A percentile compares a stretch with the other conserved stretches of the same genome.
Evolutionary conservation across 1,140 invertebrate genomes (phyloP).

Genomic region (Drosophila saltans): DNA sequence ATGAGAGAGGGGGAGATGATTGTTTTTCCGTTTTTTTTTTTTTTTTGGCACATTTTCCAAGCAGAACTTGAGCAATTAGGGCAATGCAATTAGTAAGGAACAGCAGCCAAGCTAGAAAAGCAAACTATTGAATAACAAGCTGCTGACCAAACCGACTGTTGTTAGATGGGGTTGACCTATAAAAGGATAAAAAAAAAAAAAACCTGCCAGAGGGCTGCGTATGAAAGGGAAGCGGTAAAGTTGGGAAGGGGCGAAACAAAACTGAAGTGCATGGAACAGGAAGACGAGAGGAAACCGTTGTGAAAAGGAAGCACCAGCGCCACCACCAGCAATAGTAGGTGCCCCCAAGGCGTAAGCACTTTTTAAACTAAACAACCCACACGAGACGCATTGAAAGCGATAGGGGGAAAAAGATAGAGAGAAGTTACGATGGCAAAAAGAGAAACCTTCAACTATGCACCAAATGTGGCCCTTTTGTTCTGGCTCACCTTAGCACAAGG

Average conservation of each 20-base stretch:
- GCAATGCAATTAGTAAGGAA: conserved; percentile 71
- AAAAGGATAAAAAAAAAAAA: neutral
- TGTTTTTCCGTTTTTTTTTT: neutral
- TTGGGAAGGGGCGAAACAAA: neutral
- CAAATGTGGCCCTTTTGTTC: conserved; percentile 7
- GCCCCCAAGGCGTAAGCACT: conserved; percentile 27
- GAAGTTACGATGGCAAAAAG: neutral
- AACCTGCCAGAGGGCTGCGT: neutral
- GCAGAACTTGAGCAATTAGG: conserved; percentile 70
- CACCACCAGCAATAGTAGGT: neutral
- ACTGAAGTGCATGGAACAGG: conserved; percentile 2
- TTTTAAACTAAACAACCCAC: conserved; percentile 56
- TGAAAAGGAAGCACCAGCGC: conserved; percentile 6
- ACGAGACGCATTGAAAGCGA: conserved; percentile 40
- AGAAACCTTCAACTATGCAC: conserved; percentile 21
- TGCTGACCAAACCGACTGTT: conserved; percentile 26
- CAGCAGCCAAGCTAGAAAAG: conserved; percentile 50
- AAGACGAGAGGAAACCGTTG: conserved; percentile 29
- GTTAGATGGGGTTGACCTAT: conserved; percentile 16
- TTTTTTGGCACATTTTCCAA: conserved; percentile 70
- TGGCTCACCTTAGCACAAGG: conserved; percentile 3
- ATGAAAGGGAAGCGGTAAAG: neutral
- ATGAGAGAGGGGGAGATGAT: too few species aligned
- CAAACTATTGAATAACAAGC: conserved; percentile 72
- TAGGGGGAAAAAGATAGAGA: conserved; percentile 10